Evolutionary conservation across 2,888 invertebrate species (phyloP).

Genomic region (Branchipolynoe longqiensis): DNA sequence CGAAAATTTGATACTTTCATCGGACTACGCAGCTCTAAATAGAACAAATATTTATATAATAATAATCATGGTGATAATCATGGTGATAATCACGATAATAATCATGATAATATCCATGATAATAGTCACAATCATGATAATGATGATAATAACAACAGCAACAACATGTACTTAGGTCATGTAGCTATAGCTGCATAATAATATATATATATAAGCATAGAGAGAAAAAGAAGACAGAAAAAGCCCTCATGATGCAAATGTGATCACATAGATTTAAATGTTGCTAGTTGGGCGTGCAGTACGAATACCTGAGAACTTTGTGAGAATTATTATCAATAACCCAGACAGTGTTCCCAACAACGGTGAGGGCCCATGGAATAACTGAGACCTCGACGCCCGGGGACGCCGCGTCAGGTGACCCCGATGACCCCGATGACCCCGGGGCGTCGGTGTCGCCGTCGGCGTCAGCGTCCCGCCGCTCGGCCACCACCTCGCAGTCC

Average conservation of each 20-base stretch:
- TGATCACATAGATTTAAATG: background rate
- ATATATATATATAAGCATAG: background rate
- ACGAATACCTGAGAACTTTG: conserved; percentile 3
- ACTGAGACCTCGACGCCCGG: background rate
- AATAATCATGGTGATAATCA: too few species aligned
- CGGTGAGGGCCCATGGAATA: conserved; percentile 23
- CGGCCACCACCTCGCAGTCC: background rate
- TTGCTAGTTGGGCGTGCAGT: conserved; percentile 10
- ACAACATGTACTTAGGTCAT: background rate
- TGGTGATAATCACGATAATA: too few species aligned
- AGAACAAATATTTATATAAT: too few species aligned
- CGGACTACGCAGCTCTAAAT: too few species aligned
- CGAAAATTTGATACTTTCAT: too few species aligned
- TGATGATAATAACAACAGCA: conserved; percentile 15
- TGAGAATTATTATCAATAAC: conserved; percentile 45
- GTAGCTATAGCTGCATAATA: background rate
- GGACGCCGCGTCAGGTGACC: background rate
- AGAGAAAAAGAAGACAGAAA: background rate
- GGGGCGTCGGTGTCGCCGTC: background rate
- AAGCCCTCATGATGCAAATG: background rate
- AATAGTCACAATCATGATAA: too few species aligned
- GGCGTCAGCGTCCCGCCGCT: background rate
- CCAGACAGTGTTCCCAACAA: conserved; percentile 2
- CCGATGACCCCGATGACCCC: background rate
- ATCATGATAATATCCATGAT: too few species aligned